Evolutionary conservation across 2,888 invertebrate species (phyloP).

Genomic region (Mechanitis messenoides): DNA sequence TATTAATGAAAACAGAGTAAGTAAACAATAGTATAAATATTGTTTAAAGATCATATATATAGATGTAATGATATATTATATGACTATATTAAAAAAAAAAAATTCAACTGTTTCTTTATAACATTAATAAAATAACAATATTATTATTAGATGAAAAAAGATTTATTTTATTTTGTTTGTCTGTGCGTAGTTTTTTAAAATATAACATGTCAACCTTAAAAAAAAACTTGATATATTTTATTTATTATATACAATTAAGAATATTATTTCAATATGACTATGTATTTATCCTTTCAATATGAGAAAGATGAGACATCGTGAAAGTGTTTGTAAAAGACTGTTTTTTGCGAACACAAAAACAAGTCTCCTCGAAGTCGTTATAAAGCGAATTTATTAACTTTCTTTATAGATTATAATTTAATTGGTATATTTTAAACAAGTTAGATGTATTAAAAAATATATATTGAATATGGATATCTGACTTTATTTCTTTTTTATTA

Average conservation of each 20-base stretch:
- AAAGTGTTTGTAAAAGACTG: conserved; percentile 16
- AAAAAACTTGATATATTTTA: background rate
- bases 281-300: too few relatives aligned
- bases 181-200: too few relatives aligned
- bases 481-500: too few relatives aligned
- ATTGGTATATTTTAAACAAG: background rate
- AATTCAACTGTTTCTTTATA: too few relatives aligned
- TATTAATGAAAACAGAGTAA: background rate
- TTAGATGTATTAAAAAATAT: background rate
- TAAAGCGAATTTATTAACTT: background rate
- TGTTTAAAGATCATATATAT: too few relatives aligned
- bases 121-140: too few relatives aligned
- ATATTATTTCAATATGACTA: background rate
- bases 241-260: background rate
- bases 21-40: background rate
- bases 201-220: too few relatives aligned
- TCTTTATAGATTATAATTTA: background rate
- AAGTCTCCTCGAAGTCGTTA: background rate
- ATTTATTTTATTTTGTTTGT: too few relatives aligned
- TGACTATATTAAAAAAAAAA: too few relatives aligned
- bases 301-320: conserved; percentile 1
- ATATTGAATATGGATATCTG: too few relatives aligned
- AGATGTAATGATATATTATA: too few relatives aligned
- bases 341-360: conserved; percentile 16
- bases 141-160: too few relatives aligned